These are phyloP conservation scores for Drosophila macrospina DNA, from an alignment of 2,888 invertebrate species.

Conservation along the genomic window DNA sequence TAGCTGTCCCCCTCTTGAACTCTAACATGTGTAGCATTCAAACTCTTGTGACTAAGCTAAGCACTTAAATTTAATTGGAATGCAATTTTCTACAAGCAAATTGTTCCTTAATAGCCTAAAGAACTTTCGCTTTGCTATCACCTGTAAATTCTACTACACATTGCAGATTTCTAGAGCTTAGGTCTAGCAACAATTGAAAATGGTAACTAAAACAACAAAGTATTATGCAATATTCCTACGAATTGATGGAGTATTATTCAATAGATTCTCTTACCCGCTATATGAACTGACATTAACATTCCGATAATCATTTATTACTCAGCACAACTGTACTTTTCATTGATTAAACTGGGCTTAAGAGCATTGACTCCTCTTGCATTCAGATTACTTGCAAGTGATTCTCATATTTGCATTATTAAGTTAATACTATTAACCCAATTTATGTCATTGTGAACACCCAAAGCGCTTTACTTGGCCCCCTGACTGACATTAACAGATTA, in stretches of 20 bases:
- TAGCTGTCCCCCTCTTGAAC: conserved; percentile 9
- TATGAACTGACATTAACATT: no score
- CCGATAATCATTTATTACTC: neutral
- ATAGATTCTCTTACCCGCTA: no score
- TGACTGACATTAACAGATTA: conserved; percentile 31
- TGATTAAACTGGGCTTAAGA: neutral
- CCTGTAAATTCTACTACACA: no score
- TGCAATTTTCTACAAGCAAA: conserved; percentile 2
- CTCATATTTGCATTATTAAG: conserved; percentile 9
- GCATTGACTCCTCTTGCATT: neutral
- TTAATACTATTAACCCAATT: conserved; percentile 41
- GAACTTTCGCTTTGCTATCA: no score
- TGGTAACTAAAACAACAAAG: no score
- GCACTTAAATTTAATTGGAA: conserved; percentile 29
- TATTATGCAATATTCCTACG: no score
- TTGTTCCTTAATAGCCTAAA: neutral
- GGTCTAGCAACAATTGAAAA: no score
- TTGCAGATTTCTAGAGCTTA: no score
- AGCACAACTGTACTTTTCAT: neutral
- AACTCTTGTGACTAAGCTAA: conserved; percentile 26
- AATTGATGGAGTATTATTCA: no score
- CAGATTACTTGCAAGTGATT: conserved; percentile 2
- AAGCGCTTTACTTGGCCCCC: conserved; percentile 33
- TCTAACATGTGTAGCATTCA: conserved; percentile 52
- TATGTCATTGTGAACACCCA: conserved; percentile 47